Percentiles rank a stretch among this genome's conserved stretches.
Conservation (phyloP, 2,113 vertebrate genomes). For the Beaufortia kweichowensis region DNA sequence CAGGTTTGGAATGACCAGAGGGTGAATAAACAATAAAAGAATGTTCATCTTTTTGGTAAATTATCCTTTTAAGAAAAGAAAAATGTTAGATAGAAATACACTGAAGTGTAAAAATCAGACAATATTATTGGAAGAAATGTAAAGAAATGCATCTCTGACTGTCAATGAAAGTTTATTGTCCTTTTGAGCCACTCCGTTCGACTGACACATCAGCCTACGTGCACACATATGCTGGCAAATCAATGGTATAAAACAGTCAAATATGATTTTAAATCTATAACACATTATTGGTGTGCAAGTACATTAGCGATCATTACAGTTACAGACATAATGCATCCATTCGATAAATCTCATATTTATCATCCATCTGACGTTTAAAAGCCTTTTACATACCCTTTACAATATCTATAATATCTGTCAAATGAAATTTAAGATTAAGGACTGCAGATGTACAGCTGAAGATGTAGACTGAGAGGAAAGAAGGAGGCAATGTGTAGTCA, state of each 20-base stretch:
- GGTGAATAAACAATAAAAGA: too few species aligned
- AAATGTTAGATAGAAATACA: background rate
- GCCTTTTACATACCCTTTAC: conserved; percentile 45
- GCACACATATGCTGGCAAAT: conserved; percentile 31
- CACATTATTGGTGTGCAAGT: background rate
- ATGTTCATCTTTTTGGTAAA: too few species aligned
- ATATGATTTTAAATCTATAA: background rate
- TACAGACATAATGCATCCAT: conserved; percentile 32
- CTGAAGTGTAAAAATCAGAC: background rate
- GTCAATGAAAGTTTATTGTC: conserved; percentile 39
- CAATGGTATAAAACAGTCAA: conserved; percentile 25
- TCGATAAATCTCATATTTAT: background rate
- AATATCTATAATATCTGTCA: conserved; percentile 30
- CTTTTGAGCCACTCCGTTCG: conserved; percentile 22
- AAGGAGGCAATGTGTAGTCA: background rate
- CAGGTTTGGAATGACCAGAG: too few species aligned
- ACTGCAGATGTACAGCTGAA: background rate
- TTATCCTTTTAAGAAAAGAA: too few species aligned
- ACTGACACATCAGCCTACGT: background rate
- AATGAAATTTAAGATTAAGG: background rate
- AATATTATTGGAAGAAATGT: background rate
- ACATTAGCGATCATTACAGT: conserved; percentile 10
- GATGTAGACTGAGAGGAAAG: background rate
- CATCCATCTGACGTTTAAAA: conserved; percentile 1
- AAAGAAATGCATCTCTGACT: background rate